Base-by-base conservation (phyloP, 2,113 vertebrate genomes). In the Zootoca vivipara region DNA sequence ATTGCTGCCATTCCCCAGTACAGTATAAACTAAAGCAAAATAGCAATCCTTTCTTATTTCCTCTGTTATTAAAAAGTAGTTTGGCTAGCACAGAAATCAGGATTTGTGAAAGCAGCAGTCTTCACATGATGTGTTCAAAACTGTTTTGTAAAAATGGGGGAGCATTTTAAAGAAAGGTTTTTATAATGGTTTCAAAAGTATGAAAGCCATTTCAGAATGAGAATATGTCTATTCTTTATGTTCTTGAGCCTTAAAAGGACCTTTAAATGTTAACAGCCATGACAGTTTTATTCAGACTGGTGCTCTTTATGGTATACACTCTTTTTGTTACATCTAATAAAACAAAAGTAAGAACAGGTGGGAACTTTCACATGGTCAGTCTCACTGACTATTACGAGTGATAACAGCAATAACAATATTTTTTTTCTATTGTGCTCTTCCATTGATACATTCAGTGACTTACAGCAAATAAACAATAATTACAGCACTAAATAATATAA, bases 201-300 rank as follows among this genome's bases (percentile, higher is more conserved):
- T 92, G 96, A 97, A 97, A 96, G 93, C 87, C 95, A 96, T 96
- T 96, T 96, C 94, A 92, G 92, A 87, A 93, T 94, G 87, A 92
- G 93, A 92, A 93, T 89, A 93, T 93, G 93, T 95, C 93, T 95
- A 95, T 93, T 88, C 85, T 96, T 96, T 96, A 95, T 96, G 96
- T 96, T 94, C 92, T 92, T 94, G 94, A 94, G 92, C 91, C 90
- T 94, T 96, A 93, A 96, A 97, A 96, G 92, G 89, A 92, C 93
- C 96, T 96, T 95, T 90, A 97, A 96, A 95, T 96, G 95, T 95
- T 97, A 96, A 93, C 95, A 91, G 92, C 92, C 89, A 93, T 0
- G 33, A 91, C 89, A 92, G 90, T 90, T 93, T 94, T 92, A 30
- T 90, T 92, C 89, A 90, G 82, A 83, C 92, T 93, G 91, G 91